phyloP scores from a whole-genome alignment of 2,797 vertebrate genomes.

The Glyptemys insculpta region DNA sequence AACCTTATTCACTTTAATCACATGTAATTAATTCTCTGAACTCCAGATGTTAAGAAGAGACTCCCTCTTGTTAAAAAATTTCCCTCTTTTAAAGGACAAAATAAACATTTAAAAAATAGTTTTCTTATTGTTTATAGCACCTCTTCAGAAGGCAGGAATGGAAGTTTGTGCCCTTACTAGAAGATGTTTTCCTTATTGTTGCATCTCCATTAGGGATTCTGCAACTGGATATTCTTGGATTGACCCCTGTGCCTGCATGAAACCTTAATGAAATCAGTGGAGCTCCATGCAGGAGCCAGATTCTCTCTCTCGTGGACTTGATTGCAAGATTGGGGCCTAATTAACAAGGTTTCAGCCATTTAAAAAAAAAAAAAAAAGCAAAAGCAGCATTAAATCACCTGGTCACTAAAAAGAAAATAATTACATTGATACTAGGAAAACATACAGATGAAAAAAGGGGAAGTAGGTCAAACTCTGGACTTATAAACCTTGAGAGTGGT shows the following conservation, averaged over 20 bases:
- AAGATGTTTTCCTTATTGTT: constrained; percentile 20
- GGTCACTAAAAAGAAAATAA: constrained; percentile 35
- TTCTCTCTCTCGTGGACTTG: background rate
- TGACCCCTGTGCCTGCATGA: background rate
- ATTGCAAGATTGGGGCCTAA: background rate
- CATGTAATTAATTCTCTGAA: constrained; percentile 1
- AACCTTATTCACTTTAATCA: background rate
- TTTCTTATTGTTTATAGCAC: constrained; percentile 19
- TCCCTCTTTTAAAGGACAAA: constrained; percentile 21
- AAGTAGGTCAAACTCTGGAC: constrained; percentile 58
- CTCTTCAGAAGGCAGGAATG: constrained; percentile 8
- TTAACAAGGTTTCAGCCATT: constrained; percentile 14
- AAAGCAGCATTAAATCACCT: constrained; percentile 9
- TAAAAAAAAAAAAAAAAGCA: background rate
- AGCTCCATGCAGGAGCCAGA: background rate
- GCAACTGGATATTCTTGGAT: background rate
- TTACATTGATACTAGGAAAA: constrained; percentile 37
- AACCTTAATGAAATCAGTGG: background rate
- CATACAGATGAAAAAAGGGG: background rate
- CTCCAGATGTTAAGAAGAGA: background rate
- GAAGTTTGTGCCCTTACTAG: constrained; percentile 18
- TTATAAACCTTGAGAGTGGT: background rate
- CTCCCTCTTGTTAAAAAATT: background rate
- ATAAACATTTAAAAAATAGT: constrained; percentile 24
- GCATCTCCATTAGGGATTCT: background rate